Base-by-base conservation (phyloP, 1,140 invertebrate genomes). In the Eumeta japonica region DNA sequence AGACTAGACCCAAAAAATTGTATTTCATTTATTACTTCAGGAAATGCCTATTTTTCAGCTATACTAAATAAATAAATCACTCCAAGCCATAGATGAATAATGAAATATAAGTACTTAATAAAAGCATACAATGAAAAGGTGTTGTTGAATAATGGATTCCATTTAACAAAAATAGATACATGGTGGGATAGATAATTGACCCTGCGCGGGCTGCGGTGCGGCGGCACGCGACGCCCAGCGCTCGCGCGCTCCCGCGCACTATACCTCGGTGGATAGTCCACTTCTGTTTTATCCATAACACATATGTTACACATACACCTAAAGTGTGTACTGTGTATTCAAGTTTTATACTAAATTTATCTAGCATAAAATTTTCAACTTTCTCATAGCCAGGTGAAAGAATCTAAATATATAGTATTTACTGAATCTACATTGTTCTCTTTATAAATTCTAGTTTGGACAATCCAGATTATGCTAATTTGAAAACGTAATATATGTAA, bases 251-350 rank as follows among this genome's bases (percentile, higher is more conserved):
- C 75, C 84, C 84, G 71, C 85, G 84, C 57, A 83, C 80, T 59
- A 86, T 84, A 76, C 84, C 85, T 56, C 84, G 82, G 74, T 86
- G 84, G 76, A 84, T 82, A 73, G 81, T 86, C 85, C 85, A 86
- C 83, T 85, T 87, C 85, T 87, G 81, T 62, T 50, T 58, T 62
- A 59, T 54, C 52, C 59, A 73, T 62, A 41, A 65, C 35, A 62
- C 35, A 44, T 55, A 35, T 45, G 38, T 45, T 47, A 51, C 43
- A 46, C 42, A 48, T 20, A n/a, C n/a, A 7, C 20, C n/a, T 24
- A 7, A n/a, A n/a, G 20, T 24, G 20, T 24, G n/a, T 24, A 24
- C 20, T n/a, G 7, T 24, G 7, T 24, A 7, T n/a, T 24, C n/a
- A 24, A 7, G 7, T 24, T n/a, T 24, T n/a, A 24, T 24, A 24